phyloP scores from a whole-genome alignment of 2,888 invertebrate genomes.

The Anthophora plumipes region DNA sequence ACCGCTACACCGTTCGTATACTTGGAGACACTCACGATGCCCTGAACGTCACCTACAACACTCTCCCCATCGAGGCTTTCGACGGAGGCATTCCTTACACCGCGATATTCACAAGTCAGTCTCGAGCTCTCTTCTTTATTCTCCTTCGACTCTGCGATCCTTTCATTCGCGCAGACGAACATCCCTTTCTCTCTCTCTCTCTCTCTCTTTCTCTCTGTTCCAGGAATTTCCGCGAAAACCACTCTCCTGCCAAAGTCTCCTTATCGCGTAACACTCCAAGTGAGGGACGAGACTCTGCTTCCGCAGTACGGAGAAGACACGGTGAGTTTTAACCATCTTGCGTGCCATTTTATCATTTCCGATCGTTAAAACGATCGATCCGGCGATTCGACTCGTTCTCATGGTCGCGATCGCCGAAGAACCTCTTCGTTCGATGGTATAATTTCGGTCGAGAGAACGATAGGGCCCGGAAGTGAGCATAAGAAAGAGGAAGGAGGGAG shows the following conservation, averaged over 20 bases:
- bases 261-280: constrained; percentile 86
- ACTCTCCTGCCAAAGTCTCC: constrained; percentile 83
- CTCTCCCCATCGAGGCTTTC: constrained; percentile 77
- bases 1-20: constrained; percentile 82
- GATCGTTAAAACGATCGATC: too few relatives aligned
- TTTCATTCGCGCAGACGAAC: neutral
- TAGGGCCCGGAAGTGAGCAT: too few relatives aligned
- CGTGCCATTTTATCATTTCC: too few relatives aligned
- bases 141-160: neutral
- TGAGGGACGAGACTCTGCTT: constrained; percentile 85
- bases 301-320: constrained; percentile 82
- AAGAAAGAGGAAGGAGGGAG: too few relatives aligned
- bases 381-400: too few relatives aligned
- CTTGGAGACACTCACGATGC: constrained; percentile 82
- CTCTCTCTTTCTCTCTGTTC: constrained; percentile 35
- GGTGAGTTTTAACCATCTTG: constrained; percentile 79
- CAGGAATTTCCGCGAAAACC: constrained; percentile 79
- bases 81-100: constrained; percentile 74
- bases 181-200: neutral
- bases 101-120: constrained; percentile 78
- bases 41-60: constrained; percentile 81
- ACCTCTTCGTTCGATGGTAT: too few relatives aligned
- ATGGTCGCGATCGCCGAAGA: too few relatives aligned
- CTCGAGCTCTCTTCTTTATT: neutral
- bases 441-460: too few relatives aligned